A percentile compares a stretch with the other conserved stretches of the same genome.
Evolutionary conservation across 2,888 invertebrate genomes (phyloP).

Genomic region (Linnaemya vulpina): DNA sequence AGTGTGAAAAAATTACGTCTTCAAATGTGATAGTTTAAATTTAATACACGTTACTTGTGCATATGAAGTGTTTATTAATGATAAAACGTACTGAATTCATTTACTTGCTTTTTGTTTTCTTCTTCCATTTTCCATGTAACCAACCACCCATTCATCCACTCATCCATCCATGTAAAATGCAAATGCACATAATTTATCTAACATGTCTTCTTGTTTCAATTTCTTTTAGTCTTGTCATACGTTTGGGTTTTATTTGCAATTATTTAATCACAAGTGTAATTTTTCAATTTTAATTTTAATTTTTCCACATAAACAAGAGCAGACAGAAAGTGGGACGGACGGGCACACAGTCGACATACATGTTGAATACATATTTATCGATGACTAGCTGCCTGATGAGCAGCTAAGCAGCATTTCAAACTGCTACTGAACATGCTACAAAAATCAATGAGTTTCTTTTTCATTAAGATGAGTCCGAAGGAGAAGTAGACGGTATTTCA

Average conservation of each 20-base stretch:
- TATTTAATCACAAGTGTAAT: constrained; percentile 69
- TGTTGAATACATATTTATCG: not conserved
- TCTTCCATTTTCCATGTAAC: constrained; percentile 24
- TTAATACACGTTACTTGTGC: constrained; percentile 22
- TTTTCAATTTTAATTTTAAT: constrained; percentile 69
- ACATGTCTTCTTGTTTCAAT: constrained; percentile 30
- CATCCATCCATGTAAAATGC: constrained; percentile 30
- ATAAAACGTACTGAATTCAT: constrained; percentile 34
- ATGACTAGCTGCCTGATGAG: not conserved
- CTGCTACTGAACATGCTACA: constrained; percentile 34
- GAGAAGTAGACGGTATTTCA: not conserved
- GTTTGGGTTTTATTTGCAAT: constrained; percentile 50
- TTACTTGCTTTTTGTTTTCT: not conserved
- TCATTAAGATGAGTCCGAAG: not conserved
- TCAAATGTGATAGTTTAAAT: constrained; percentile 27
- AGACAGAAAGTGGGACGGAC: not conserved
- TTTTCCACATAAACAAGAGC: constrained; percentile 45
- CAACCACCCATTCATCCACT: constrained; percentile 10
- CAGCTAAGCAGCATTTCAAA: constrained; percentile 3
- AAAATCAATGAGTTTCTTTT: constrained; percentile 21
- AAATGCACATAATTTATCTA: constrained; percentile 42
- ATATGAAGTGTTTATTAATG: constrained; percentile 43
- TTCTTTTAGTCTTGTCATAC: constrained; percentile 48
- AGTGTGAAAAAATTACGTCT: constrained; percentile 67
- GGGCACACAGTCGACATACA: not conserved